Percentiles rank a stretch among this genome's conserved stretches.
These are phyloP conservation scores for Kryphioiulus occultus DNA, from an alignment of 2,888 invertebrate species.

Conservation along the genomic window DNA sequence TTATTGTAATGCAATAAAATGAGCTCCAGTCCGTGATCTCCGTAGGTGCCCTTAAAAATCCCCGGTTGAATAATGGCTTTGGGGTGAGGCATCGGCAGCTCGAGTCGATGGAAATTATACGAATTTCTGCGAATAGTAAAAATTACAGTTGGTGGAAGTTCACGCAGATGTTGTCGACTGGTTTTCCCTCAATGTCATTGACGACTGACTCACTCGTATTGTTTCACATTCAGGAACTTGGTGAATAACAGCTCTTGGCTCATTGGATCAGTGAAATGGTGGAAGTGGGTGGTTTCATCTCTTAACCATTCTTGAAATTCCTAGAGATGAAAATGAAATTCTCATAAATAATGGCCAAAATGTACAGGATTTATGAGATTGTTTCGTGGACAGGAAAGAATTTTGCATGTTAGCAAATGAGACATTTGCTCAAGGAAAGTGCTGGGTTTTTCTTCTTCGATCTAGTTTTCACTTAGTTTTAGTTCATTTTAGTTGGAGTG, in stretches of 20 bases:
- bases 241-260: conserved; percentile 55
- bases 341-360: no score
- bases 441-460: no score
- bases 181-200: no score
- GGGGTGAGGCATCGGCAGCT: conserved; percentile 42
- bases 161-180: not conserved
- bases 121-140: conserved; percentile 50
- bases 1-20: conserved; percentile 57
- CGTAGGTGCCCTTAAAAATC: conserved; percentile 60
- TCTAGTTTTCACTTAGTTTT: no score
- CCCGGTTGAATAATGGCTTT: conserved; percentile 57
- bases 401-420: no score
- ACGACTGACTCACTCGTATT: conserved; percentile 56
- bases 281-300: conserved; percentile 54
- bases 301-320: conserved; percentile 56
- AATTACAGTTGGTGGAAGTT: not conserved
- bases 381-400: no score
- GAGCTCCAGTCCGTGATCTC: conserved; percentile 60
- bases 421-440: no score
- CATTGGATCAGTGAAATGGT: conserved; percentile 49
- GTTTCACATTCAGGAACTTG: conserved; percentile 56
- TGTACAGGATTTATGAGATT: no score
- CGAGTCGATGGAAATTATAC: conserved; percentile 51
- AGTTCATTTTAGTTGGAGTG: no score
- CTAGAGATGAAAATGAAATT: conserved; percentile 44